Evolutionary conservation across 2,888 invertebrate species (phyloP), one percentile per base, ranked within the genome.

Genomic region (Proisotoma minuta): DNA sequence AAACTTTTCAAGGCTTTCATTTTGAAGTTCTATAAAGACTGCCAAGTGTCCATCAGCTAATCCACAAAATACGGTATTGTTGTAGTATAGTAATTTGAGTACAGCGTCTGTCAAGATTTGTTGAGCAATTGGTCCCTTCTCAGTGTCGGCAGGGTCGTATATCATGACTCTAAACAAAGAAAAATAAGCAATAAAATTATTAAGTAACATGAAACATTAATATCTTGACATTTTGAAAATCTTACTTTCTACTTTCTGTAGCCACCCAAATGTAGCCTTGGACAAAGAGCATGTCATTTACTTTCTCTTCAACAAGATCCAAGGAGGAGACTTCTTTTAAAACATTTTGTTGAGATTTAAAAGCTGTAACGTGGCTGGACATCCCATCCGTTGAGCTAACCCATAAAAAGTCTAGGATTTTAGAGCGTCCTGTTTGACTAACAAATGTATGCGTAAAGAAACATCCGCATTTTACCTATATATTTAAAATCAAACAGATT

Each of bases 221-320:
- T 43, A 5, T 43, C 18, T 12, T 43, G 29, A 50, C 26, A 47
- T 28, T 43, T 43, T n/a, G 8, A 27, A 50, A 18, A 18, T 54
- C 76, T 75, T 75, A 82, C 82, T 80, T 87, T 75, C 87, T 84
- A 73, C 88, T 88, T 72, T 89, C 89, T 8, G 93, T 93, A 59
- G 91, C 93, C 82, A 95, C 87, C 94, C 95, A 95, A n/a, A 95
- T 89, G 53, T 58, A 73, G 40, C 90, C 89, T 76, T 89, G 88
- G 4, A 91, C 87, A 75, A 88, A 89, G 76, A 93, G 91, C 82
- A 92, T 85, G 3, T 90, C 85, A 43, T 88, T 88, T 49, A 90
- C 86, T 79, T 86, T 86, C 23, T 88, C 88, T 76, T 90, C 90
- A 27, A 87, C 85, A 39, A 74, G 68, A 76, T 90, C 88, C 72